phyloP scores from a whole-genome alignment of 2,113 vertebrate genomes.

The Camelus bactrianus region DNA sequence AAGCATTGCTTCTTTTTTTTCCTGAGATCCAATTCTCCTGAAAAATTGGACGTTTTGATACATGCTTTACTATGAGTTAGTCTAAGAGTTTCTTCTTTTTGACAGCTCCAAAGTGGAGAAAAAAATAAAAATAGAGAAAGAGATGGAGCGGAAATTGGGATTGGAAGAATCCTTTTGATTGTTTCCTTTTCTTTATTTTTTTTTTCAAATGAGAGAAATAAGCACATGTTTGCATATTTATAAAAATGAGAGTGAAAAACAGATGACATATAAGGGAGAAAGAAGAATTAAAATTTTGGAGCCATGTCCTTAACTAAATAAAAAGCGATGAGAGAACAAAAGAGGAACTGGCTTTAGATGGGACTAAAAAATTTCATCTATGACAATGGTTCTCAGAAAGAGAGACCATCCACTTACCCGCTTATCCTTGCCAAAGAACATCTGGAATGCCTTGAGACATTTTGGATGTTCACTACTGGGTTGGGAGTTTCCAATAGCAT shows the following conservation, averaged over 20 bases:
- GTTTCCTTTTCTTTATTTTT: background rate
- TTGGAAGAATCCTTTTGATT: background rate
- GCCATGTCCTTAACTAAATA: background rate
- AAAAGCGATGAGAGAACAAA: background rate
- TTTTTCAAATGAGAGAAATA: background rate
- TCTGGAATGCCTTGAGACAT: background rate
- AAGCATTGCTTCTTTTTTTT: background rate
- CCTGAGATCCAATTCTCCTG: background rate
- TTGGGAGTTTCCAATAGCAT: background rate
- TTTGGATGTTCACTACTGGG: background rate
- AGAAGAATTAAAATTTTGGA: background rate
- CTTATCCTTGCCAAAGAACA: background rate
- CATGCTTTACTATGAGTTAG: background rate
- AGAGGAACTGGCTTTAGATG: background rate
- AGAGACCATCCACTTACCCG: background rate
- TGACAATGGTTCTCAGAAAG: background rate
- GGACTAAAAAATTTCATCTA: background rate
- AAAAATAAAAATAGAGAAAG: background rate
- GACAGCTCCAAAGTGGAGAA: background rate
- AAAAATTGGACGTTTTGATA: background rate
- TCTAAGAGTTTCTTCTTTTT: background rate
- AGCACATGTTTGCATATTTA: background rate
- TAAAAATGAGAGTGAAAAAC: slow-evolving; percentile 22
- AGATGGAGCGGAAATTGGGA: background rate
- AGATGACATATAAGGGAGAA: background rate